Evolutionary conservation across 2,113 vertebrate genomes (phyloP).

Genomic region (Pachyramphus minor): DNA sequence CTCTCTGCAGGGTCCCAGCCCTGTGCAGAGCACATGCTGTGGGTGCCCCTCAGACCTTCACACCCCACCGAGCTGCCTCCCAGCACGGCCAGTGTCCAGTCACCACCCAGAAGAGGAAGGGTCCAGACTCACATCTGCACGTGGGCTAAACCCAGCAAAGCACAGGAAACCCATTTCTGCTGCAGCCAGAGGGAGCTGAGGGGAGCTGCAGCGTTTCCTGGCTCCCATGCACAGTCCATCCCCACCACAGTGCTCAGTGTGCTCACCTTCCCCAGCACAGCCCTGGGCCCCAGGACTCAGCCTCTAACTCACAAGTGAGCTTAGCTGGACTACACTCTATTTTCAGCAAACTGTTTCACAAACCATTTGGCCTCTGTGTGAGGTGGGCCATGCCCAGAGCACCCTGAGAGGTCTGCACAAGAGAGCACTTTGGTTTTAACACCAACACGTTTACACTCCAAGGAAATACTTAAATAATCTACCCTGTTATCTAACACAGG

Average conservation of each 20-base stretch:
- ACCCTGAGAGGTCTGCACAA: accelerated
- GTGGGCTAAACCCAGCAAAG: not conserved
- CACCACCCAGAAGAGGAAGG: accelerated
- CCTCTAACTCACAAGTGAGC: accelerated
- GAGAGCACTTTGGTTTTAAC: not conserved
- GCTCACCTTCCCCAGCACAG: not conserved
- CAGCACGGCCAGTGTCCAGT: accelerated
- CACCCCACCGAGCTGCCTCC: accelerated
- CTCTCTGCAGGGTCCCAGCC: accelerated
- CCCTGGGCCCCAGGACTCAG: not conserved
- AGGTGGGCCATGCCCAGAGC: not conserved
- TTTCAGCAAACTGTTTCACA: not conserved
- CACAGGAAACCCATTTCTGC: not conserved
- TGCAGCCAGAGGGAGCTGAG: not conserved
- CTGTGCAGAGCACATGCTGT: accelerated
- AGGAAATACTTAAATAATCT: not conserved
- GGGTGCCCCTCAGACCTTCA: accelerated
- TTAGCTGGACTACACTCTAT: not conserved
- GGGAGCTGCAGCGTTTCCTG: not conserved
- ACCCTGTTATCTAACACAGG: not conserved
- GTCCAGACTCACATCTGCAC: not conserved
- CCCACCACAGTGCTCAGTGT: accelerated
- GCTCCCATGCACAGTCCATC: not conserved
- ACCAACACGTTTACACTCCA: not conserved
- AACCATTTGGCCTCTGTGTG: not conserved